Percentiles rank a stretch among this genome's conserved stretches.
These are phyloP conservation scores for Ischnus inquisitorius DNA, from an alignment of 2,888 invertebrate species.

Conservation along the genomic window DNA sequence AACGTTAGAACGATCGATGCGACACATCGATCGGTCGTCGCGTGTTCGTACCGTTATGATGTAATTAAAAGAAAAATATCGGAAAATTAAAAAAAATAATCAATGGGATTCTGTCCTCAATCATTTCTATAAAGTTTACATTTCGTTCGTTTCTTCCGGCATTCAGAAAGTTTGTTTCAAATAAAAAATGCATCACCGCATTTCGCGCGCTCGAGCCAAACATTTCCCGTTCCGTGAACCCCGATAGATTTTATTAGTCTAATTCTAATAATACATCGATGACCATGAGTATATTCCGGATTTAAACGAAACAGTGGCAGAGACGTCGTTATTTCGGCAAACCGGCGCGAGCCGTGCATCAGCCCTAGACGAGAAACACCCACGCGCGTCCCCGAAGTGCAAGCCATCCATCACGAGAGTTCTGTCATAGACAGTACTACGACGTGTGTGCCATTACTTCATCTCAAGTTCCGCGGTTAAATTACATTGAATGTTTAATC, in stretches of 20 bases:
- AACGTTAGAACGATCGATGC: constrained; percentile 33
- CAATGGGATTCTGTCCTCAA: neutral
- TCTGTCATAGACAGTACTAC: neutral
- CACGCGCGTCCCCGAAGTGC: constrained; percentile 5
- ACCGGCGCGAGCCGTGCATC: constrained; percentile 2
- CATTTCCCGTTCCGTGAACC: neutral
- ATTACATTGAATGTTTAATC: neutral
- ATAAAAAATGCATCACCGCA: too few species aligned
- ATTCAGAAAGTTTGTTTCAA: too few species aligned
- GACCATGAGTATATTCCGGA: constrained; percentile 32
- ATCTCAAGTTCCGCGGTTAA: neutral
- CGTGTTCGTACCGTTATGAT: too few species aligned
- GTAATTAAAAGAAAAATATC: neutral
- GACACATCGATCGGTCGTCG: constrained; percentile 6
- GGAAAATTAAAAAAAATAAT: neutral
- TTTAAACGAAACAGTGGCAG: constrained; percentile 23
- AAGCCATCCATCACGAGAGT: neutral
- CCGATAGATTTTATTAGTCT: neutral
- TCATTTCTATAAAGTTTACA: neutral
- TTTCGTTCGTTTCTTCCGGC: too few species aligned
- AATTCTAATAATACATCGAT: neutral
- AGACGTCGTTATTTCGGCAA: constrained; percentile 7
- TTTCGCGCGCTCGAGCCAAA: neutral
- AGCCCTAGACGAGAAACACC: constrained; percentile 26
- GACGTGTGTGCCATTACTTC: constrained; percentile 1